Evolutionary conservation across 2,113 vertebrate species (phyloP).

Genomic region (Sisor rabdophorus): DNA sequence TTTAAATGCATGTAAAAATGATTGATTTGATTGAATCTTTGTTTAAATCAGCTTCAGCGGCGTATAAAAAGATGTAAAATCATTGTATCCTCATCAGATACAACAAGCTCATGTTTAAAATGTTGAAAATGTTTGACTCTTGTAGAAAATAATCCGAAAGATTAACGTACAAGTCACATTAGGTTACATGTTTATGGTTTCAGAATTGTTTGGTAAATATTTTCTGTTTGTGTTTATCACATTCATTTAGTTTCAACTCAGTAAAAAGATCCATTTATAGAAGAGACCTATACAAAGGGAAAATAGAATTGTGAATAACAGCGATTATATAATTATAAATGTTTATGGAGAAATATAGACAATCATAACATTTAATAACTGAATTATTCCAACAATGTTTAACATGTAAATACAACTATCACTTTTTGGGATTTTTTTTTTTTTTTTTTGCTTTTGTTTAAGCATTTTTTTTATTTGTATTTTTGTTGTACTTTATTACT

Average conservation of each 20-base stretch:
- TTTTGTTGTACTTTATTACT: conserved; percentile 96
- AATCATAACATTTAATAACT: conserved; percentile 92
- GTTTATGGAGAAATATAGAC: conserved; percentile 85
- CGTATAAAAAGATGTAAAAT: background rate
- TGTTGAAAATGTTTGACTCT: conserved; percentile 63
- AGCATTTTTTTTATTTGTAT: conserved; percentile 98
- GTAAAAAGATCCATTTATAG: conserved; percentile 16
- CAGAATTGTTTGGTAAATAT: conserved; percentile 8
- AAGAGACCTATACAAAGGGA: conserved; percentile 49
- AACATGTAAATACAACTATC: conserved; percentile 92
- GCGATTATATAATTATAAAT: conserved; percentile 67
- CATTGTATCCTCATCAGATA: background rate
- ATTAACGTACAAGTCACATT: conserved; percentile 3
- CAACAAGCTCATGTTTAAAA: conserved; percentile 48
- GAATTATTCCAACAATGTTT: conserved; percentile 92
- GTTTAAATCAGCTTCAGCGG: background rate
- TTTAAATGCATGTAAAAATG: background rate
- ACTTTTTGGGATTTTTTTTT: conserved; percentile 42
- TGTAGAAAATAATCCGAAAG: conserved; percentile 44
- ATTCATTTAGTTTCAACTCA: conserved; percentile 41
- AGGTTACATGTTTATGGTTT: conserved; percentile 5
- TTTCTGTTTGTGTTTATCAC: conserved; percentile 15
- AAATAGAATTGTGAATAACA: conserved; percentile 70
- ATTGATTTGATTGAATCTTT: background rate
- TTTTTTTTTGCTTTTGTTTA: conserved; percentile 71